These are phyloP conservation scores for Scylla paramamosain DNA, from an alignment of 1,140 invertebrate species.

Conservation along the genomic window DNA sequence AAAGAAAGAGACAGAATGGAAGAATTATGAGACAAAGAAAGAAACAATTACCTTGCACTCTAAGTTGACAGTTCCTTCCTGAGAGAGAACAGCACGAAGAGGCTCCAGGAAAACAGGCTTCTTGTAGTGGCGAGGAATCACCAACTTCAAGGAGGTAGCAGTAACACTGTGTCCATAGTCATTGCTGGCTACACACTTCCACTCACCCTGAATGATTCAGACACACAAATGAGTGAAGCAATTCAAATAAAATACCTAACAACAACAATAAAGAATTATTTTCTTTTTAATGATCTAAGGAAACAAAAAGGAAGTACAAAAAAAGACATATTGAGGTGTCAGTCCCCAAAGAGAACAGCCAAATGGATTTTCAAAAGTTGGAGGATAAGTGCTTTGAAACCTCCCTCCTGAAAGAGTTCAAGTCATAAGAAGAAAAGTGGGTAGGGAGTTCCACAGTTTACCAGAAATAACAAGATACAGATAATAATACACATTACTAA, in stretches of 20 bases:
- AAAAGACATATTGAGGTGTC: no score
- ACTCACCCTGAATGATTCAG: constrained; percentile 85
- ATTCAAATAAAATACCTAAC: neutral
- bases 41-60: constrained; percentile 87
- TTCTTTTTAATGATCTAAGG: no score
- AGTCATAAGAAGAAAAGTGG: no score
- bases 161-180: constrained; percentile 93
- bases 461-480: no score
- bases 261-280: neutral
- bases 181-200: constrained; percentile 93
- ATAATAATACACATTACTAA: no score
- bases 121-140: constrained; percentile 92
- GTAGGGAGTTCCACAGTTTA: no score
- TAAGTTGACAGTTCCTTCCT: constrained; percentile 93
- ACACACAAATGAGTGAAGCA: neutral
- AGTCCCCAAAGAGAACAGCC: no score
- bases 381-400: no score
- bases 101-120: constrained; percentile 93
- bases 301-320: neutral
- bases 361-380: no score
- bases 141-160: constrained; percentile 90
- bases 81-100: constrained; percentile 90
- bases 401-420: no score
- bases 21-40: neutral
- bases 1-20: no score